Percentiles rank a stretch among this genome's conserved stretches.
Conservation (phyloP, 2,113 vertebrate species). For the Oreochromis niloticus region DNA sequence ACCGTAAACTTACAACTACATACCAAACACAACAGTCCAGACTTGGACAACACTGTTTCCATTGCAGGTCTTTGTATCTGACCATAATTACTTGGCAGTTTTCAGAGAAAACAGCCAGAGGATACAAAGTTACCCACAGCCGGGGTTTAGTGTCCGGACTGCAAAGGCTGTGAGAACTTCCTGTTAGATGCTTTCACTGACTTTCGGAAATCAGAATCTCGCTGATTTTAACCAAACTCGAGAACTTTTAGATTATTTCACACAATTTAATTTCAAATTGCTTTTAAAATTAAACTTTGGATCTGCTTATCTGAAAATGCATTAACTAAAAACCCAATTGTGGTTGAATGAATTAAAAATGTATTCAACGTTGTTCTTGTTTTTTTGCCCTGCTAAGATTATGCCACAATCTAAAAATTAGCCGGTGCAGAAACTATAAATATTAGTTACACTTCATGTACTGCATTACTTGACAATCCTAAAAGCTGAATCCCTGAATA, state of each 20-base stretch:
- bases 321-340: not conserved
- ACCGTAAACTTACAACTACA: not conserved
- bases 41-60: not conserved
- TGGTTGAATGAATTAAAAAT: not conserved
- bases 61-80: not conserved
- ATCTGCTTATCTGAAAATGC: not conserved
- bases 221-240: not conserved
- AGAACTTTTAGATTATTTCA: not conserved
- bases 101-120: not conserved
- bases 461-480: not conserved
- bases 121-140: not conserved
- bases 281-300: not conserved
- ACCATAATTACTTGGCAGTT: not conserved
- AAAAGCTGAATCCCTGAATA: not conserved
- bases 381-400: not conserved
- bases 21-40: not conserved
- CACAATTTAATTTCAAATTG: not conserved
- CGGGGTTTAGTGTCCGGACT: too few relatives aligned
- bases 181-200: slow-evolving; percentile 20
- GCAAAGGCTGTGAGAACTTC: not conserved
- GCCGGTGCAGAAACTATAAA: not conserved
- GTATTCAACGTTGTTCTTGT: not conserved
- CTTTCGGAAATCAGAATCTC: not conserved
- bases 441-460: not conserved
- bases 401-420: not conserved